phyloP scores from a whole-genome alignment of 1,140 invertebrate species.

The Anastrepha obliqua region DNA sequence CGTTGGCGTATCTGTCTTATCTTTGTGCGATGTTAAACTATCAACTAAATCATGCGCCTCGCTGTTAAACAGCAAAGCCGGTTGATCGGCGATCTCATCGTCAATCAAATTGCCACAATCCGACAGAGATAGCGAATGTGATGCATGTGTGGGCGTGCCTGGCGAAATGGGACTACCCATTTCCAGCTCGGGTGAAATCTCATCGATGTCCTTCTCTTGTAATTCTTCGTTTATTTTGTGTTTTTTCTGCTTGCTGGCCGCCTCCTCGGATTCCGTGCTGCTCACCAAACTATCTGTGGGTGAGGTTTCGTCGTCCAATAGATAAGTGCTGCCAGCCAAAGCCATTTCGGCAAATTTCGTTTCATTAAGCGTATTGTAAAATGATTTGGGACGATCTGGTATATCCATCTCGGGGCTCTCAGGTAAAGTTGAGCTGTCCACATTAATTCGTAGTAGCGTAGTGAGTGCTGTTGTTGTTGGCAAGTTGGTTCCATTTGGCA shows the following conservation, averaged over 20 bases:
- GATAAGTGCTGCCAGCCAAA: slow-evolving; percentile 80
- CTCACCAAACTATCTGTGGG: slow-evolving; percentile 86
- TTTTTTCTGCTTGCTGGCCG: slow-evolving; percentile 74
- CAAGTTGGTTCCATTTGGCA: slow-evolving; percentile 43
- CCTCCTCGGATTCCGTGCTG: slow-evolving; percentile 80
- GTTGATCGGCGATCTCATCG: slow-evolving; percentile 93
- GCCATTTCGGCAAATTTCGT: slow-evolving; percentile 85
- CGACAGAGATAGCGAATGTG: slow-evolving; percentile 83
- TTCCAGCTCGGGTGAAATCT: slow-evolving; percentile 71
- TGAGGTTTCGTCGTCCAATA: slow-evolving; percentile 85
- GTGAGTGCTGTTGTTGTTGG: background rate
- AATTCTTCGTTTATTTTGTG: slow-evolving; percentile 70
- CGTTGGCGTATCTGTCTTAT: slow-evolving; percentile 68
- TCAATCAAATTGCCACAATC: slow-evolving; percentile 86
- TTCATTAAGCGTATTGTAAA: slow-evolving; percentile 80
- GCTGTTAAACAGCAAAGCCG: slow-evolving; percentile 84
- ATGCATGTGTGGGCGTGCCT: slow-evolving; percentile 85
- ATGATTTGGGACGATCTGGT: slow-evolving; percentile 72
- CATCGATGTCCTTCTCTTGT: slow-evolving; percentile 72
- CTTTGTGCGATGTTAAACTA: slow-evolving; percentile 48
- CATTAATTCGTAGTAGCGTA: background rate
- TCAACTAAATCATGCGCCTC: slow-evolving; percentile 63
- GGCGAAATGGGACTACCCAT: slow-evolving; percentile 77
- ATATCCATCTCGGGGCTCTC: background rate
- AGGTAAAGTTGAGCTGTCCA: background rate